These are phyloP conservation scores for Lepidurus arcticus DNA, from an alignment of 1,140 invertebrate genomes.

Conservation along the genomic window DNA sequence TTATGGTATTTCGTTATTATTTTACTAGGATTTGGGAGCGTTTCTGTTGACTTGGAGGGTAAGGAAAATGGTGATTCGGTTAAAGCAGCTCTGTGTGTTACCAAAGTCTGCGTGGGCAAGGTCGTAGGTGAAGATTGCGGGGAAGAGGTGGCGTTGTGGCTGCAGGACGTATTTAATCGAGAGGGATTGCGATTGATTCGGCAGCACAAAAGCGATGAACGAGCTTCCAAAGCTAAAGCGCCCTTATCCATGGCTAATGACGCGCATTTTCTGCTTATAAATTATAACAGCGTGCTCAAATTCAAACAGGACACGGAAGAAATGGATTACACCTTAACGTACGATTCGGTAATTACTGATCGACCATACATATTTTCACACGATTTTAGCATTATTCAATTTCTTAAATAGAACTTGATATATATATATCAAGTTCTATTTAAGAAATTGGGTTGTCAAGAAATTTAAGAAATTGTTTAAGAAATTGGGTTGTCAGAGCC, in stretches of 20 bases:
- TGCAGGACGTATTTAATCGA: slow-evolving; percentile 58
- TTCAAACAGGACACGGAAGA: not conserved
- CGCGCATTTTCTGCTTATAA: slow-evolving; percentile 80
- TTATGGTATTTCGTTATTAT: not conserved
- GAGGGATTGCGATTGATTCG: slow-evolving; percentile 63
- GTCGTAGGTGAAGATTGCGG: slow-evolving; percentile 78
- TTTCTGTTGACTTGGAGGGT: slow-evolving; percentile 22
- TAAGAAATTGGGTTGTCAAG: too few species aligned
- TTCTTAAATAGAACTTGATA: too few species aligned
- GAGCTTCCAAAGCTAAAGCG: slow-evolving; percentile 6
- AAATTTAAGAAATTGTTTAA: too few species aligned
- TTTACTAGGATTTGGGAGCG: not conserved
- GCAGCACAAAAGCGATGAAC: slow-evolving; percentile 47
- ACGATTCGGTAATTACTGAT: not conserved
- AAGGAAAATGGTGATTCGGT: slow-evolving; percentile 26
- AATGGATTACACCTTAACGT: not conserved
- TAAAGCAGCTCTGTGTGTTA: slow-evolving; percentile 53
- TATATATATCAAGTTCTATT: too few species aligned
- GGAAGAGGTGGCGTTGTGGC: slow-evolving; percentile 66
- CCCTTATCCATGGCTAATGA: slow-evolving; percentile 69
- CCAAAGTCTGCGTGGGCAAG: slow-evolving; percentile 78
- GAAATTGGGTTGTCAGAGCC: too few species aligned
- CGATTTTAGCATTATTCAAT: too few species aligned
- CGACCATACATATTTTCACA: too few species aligned
- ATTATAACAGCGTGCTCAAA: slow-evolving; percentile 58